A percentile compares a stretch with the other conserved stretches of the same genome.
These are phyloP conservation scores for Cossypha polioptera DNA, from an alignment of 2,797 vertebrate genomes.

Conservation along the genomic window DNA sequence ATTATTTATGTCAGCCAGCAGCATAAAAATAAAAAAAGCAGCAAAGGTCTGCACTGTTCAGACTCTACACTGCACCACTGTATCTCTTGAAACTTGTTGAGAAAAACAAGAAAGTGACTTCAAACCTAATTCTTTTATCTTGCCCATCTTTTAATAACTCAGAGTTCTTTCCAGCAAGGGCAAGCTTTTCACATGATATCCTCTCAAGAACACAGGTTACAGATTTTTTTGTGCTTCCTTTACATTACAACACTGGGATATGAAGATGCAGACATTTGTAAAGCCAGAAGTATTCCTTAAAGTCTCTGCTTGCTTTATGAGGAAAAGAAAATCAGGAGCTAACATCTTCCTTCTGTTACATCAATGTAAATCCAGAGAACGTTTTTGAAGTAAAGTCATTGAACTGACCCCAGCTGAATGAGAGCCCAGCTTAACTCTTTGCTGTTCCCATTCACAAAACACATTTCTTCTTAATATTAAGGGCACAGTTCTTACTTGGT, in stretches of 20 bases:
- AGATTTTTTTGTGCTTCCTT: background rate
- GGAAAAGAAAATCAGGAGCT: background rate
- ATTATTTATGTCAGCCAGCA: background rate
- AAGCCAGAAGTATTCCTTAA: background rate
- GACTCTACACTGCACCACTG: background rate
- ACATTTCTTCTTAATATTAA: background rate
- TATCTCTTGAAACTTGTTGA: background rate
- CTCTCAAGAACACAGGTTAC: background rate
- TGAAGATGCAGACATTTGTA: background rate
- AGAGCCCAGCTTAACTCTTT: conserved; percentile 6
- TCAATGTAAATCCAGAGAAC: background rate
- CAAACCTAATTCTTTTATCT: background rate
- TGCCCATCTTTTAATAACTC: background rate
- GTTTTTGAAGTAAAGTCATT: conserved; percentile 16
- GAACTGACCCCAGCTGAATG: background rate
- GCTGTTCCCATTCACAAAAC: background rate
- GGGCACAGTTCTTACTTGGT: background rate
- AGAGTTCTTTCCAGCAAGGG: background rate
- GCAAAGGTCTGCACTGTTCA: background rate
- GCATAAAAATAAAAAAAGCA: background rate
- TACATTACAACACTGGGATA: background rate
- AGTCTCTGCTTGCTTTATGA: background rate
- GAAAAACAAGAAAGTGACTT: background rate
- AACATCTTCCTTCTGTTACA: background rate
- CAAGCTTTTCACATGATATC: background rate